Percentiles rank a stretch among this genome's conserved stretches.
Evolutionary conservation across 2,797 vertebrate genomes (phyloP).

Genomic region (Neosalanx taihuensis): DNA sequence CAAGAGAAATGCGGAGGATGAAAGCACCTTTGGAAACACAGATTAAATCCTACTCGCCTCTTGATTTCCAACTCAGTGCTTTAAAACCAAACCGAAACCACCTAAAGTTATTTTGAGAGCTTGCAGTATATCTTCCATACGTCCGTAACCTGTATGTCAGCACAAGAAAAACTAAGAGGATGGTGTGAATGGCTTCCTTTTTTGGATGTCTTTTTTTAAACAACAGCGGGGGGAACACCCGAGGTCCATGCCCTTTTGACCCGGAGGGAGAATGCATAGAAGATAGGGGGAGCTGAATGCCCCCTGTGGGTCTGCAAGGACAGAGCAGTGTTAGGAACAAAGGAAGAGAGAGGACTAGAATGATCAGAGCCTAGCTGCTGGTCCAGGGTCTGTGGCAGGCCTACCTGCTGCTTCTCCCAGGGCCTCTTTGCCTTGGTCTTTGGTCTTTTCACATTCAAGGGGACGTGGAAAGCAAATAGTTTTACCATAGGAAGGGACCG

Average conservation of each 20-base stretch:
- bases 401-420: slow-evolving; percentile 53
- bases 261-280: slow-evolving; percentile 50
- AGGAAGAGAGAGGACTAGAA: slow-evolving; percentile 40
- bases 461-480: slow-evolving; percentile 36
- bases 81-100: not conserved
- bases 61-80: slow-evolving; percentile 15
- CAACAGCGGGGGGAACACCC: slow-evolving; percentile 45
- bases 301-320: slow-evolving; percentile 54
- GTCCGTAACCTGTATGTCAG: slow-evolving; percentile 5
- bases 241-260: slow-evolving; percentile 60
- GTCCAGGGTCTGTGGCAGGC: slow-evolving; percentile 45
- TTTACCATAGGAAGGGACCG: slow-evolving; percentile 32
- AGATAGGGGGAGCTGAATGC: slow-evolving; percentile 42
- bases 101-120: not conserved
- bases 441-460: slow-evolving; percentile 48
- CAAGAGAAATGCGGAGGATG: slow-evolving; percentile 48
- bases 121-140: not conserved
- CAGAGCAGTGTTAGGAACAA: slow-evolving; percentile 57
- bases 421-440: slow-evolving; percentile 37
- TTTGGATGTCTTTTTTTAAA: slow-evolving; percentile 48
- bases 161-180: slow-evolving; percentile 26
- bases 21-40: slow-evolving; percentile 39
- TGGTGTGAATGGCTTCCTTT: slow-evolving; percentile 34
- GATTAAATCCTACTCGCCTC: not conserved
- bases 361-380: slow-evolving; percentile 54